Evolutionary conservation across 2,797 vertebrate genomes (phyloP).

Genomic region (Tokudaia muenninki): DNA sequence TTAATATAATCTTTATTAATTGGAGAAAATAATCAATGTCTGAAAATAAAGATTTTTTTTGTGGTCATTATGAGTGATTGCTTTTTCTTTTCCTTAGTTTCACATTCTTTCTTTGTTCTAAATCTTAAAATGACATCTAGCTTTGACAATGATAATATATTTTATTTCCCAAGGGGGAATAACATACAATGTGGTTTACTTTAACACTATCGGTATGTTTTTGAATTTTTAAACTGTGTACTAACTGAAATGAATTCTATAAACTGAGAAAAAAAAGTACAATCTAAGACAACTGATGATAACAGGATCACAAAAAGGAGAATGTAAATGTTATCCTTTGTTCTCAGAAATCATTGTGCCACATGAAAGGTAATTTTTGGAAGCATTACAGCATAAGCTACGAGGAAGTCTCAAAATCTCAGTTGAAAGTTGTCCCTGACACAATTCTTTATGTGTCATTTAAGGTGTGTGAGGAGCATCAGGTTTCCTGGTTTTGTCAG

Average conservation of each 20-base stretch:
- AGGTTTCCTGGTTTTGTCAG: too few species aligned
- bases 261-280: slow-evolving; percentile 88
- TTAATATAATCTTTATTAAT: slow-evolving; percentile 91
- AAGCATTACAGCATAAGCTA: too few species aligned
- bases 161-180: slow-evolving; percentile 98
- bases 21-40: slow-evolving; percentile 98
- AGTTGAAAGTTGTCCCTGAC: too few species aligned
- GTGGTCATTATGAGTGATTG: slow-evolving; percentile 91
- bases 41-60: slow-evolving; percentile 93
- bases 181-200: slow-evolving; percentile 99
- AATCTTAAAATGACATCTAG: slow-evolving; percentile 98
- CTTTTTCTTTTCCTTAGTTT: slow-evolving; percentile 90
- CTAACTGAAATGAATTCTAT: slow-evolving; percentile 99
- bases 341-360: too few species aligned
- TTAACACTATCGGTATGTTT: slow-evolving; percentile 99
- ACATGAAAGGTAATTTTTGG: too few species aligned
- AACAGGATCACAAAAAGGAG: too few species aligned
- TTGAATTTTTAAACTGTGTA: slow-evolving; percentile 99
- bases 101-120: slow-evolving; percentile 92
- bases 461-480: too few species aligned
- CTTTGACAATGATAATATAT: slow-evolving; percentile 99
- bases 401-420: too few species aligned
- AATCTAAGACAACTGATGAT: too few species aligned
- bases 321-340: too few species aligned
- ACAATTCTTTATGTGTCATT: too few species aligned